These are phyloP conservation scores for Congeria kusceri DNA, from an alignment of 2,888 invertebrate species.

Conservation along the genomic window DNA sequence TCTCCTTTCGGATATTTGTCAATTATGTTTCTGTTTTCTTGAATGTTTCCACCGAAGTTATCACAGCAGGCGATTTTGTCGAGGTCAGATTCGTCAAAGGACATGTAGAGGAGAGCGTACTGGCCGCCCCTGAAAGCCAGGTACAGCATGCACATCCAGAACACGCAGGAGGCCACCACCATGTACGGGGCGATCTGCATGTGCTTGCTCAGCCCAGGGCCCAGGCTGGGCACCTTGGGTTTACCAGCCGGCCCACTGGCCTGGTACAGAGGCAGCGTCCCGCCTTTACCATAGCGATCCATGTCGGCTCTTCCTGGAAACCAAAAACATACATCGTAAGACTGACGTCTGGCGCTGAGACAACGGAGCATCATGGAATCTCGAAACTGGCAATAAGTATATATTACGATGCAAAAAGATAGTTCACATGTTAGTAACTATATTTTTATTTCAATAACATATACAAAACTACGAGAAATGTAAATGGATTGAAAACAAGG, in stretches of 20 bases:
- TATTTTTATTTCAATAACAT: no score
- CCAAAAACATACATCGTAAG: neutral
- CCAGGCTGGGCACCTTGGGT: neutral
- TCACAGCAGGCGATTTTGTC: slow-evolving; percentile 52
- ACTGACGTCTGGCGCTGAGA: no score
- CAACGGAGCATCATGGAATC: no score
- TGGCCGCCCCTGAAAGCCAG: slow-evolving; percentile 50
- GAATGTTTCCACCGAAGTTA: slow-evolving; percentile 52
- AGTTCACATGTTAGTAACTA: no score
- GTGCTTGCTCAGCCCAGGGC: slow-evolving; percentile 35
- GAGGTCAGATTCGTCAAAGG: slow-evolving; percentile 54
- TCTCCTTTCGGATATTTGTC: slow-evolving; percentile 70
- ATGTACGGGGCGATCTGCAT: slow-evolving; percentile 61
- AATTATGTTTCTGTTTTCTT: slow-evolving; percentile 65
- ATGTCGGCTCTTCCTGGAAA: slow-evolving; percentile 1
- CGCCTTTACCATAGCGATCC: slow-evolving; percentile 47
- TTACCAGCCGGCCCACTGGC: neutral
- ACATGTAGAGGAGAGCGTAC: slow-evolving; percentile 56
- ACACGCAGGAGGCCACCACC: slow-evolving; percentile 60
- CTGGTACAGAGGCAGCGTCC: slow-evolving; percentile 44
- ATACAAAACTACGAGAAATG: no score
- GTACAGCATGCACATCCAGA: slow-evolving; percentile 58
- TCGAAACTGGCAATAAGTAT: no score
- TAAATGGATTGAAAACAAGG: no score
- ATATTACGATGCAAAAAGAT: no score